These are phyloP conservation scores for Branchellion lobata DNA, from an alignment of 2,888 invertebrate genomes.

Conservation along the genomic window DNA sequence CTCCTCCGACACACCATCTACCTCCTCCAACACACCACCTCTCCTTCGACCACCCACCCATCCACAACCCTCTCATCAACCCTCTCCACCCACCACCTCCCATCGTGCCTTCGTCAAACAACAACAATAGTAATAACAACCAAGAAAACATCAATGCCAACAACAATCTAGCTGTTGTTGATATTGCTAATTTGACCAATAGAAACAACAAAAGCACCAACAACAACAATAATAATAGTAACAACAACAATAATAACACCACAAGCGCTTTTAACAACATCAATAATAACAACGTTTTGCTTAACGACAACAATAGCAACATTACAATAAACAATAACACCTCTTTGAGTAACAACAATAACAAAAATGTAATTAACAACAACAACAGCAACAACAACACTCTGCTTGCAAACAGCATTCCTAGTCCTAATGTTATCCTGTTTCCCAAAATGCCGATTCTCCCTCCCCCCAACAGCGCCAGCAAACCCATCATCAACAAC, in stretches of 20 bases:
- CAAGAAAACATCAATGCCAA: neutral
- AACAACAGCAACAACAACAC: neutral
- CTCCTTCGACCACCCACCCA: neutral
- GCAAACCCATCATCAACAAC: too few species aligned
- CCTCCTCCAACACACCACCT: neutral
- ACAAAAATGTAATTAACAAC: neutral
- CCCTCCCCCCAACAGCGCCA: too few species aligned
- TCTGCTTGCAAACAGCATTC: neutral
- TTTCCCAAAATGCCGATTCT: too few species aligned
- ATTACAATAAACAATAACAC: too few species aligned
- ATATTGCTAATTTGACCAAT: neutral
- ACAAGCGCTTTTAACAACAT: too few species aligned
- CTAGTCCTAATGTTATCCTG: neutral
- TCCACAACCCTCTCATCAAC: neutral
- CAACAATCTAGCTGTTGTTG: conserved; percentile 2
- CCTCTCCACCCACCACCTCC: neutral
- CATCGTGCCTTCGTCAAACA: neutral
- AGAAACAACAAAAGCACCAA: neutral
- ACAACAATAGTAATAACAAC: conserved; percentile 9
- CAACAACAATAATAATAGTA: neutral
- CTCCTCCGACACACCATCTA: neutral
- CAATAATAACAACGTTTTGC: too few species aligned
- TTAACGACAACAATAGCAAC: too few species aligned
- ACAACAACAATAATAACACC: neutral
- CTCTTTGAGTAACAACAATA: too few species aligned